These are phyloP conservation scores for Leuciscus waleckii DNA, from an alignment of 2,797 vertebrate species.

Conservation along the genomic window DNA sequence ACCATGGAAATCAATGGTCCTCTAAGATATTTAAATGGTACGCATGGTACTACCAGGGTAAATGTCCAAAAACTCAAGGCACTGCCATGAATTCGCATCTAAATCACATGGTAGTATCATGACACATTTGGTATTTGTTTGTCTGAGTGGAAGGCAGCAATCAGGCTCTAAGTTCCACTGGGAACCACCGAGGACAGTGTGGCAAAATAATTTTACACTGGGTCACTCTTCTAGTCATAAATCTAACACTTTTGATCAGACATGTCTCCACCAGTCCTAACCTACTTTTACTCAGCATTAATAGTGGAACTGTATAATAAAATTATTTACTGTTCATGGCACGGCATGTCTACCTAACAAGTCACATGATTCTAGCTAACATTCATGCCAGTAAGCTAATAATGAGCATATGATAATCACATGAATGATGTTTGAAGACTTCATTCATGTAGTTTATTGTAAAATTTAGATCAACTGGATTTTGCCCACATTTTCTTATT, in stretches of 20 bases:
- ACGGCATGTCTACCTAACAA: neutral
- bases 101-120: neutral
- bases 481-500: neutral
- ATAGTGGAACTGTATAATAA: neutral
- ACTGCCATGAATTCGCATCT: too few species aligned
- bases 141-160: neutral
- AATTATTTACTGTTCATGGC: too few species aligned
- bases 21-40: neutral
- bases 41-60: neutral
- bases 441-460: neutral
- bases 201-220: neutral
- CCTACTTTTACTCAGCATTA: neutral
- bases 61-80: neutral
- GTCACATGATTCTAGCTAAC: neutral
- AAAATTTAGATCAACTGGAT: too few species aligned
- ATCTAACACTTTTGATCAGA: neutral
- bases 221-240: neutral
- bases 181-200: constrained; percentile 1
- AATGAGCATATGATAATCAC: neutral
- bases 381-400: too few species aligned
- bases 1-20: neutral
- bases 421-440: neutral
- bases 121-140: neutral
- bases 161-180: neutral
- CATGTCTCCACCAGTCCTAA: neutral